These are phyloP conservation scores for Bos taurus DNA, from an alignment of 2,113 vertebrate species.

Conservation along the genomic window DNA sequence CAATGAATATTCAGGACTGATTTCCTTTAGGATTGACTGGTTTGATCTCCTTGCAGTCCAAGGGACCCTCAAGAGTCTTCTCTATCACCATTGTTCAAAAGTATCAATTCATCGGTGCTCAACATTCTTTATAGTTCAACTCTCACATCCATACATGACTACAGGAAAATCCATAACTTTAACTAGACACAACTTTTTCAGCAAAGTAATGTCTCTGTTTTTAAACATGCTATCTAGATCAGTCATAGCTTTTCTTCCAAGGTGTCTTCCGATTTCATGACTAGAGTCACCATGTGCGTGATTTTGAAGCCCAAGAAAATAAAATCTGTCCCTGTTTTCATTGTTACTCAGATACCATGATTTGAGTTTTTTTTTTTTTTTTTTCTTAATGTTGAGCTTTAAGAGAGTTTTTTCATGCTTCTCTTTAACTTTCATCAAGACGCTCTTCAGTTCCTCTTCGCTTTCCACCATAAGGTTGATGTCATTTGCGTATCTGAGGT, in stretches of 20 bases:
- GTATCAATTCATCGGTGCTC: not conserved
- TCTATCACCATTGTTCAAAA: not conserved
- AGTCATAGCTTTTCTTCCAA: not conserved
- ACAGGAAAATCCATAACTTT: not conserved
- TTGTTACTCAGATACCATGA: not conserved
- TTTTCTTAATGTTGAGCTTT: not conserved
- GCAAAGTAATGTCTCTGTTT: not conserved
- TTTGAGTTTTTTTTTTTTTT: not conserved
- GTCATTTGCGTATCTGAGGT: not conserved
- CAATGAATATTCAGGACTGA: not conserved
- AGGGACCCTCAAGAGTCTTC: not conserved
- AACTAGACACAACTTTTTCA: not conserved
- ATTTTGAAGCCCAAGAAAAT: not conserved
- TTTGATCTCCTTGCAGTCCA: not conserved
- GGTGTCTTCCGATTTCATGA: not conserved
- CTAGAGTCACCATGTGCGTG: not conserved
- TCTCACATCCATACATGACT: not conserved
- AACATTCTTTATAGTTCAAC: not conserved
- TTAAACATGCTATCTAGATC: not conserved
- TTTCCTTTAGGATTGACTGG: not conserved
- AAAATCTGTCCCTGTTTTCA: not conserved
- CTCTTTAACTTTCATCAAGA: not conserved
- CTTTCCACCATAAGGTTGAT: not conserved
- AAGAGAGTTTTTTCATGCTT: not conserved
- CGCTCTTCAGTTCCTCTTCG: rapidly evolving